Conservation (phyloP, 2,888 invertebrate species). For the Maniola hyperantus region DNA sequence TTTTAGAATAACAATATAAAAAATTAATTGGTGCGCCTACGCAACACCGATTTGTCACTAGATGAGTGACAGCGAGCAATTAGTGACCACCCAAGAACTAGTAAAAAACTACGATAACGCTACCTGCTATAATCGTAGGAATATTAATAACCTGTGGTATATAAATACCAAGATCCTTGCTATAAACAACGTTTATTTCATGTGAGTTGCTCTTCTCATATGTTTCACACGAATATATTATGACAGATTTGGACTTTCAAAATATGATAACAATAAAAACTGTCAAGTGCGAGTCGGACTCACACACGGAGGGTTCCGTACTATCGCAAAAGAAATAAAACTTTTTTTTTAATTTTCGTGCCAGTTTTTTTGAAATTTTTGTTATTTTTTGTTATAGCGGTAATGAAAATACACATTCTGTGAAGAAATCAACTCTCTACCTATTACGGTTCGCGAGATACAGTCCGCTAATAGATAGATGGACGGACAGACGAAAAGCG, state of each 20-base stretch:
- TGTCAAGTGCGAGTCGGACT: no score
- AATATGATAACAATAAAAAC: no score
- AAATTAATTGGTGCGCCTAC: slow-evolving; percentile 24
- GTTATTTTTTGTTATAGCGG: no score
- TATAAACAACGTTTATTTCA: background rate
- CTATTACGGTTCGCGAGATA: no score
- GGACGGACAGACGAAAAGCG: no score
- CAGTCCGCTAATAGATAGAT: no score
- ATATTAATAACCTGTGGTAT: slow-evolving; percentile 1
- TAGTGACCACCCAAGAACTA: slow-evolving; percentile 61
- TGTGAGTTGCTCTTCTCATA: background rate
- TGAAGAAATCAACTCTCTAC: no score
- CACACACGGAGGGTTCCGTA: no score
- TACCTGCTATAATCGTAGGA: slow-evolving; percentile 10
- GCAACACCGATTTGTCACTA: slow-evolving; percentile 56
- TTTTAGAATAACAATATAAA: slow-evolving; percentile 8
- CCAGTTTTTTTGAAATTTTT: no score
- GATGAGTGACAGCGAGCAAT: slow-evolving; percentile 55
- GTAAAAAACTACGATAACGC: slow-evolving; percentile 38
- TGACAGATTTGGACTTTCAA: background rate
- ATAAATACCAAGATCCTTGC: background rate
- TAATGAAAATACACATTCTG: no score
- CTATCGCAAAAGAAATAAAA: no score
- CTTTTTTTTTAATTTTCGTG: no score
- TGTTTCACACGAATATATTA: background rate